Evolutionary conservation across 2,888 invertebrate species (phyloP).

Genomic region (Enchytraeus crypticus): DNA sequence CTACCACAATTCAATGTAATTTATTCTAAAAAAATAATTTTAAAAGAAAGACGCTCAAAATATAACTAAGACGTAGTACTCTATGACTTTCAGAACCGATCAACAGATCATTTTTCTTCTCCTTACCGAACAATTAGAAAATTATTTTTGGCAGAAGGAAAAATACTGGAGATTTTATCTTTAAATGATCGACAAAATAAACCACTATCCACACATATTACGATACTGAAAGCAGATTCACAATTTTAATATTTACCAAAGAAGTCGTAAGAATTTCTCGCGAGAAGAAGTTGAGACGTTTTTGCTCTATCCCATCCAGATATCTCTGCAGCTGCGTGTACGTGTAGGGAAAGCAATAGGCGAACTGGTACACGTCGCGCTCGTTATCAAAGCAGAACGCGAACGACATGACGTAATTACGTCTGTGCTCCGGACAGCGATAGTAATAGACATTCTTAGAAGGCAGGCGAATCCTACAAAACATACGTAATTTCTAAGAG

Average conservation of each 20-base stretch:
- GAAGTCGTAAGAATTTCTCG: constrained; percentile 56
- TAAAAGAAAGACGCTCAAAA: too few species aligned
- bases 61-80: too few species aligned
- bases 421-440: constrained; percentile 71
- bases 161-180: too few species aligned
- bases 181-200: too few species aligned
- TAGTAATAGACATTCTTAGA: constrained; percentile 82
- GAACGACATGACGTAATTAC: constrained; percentile 83
- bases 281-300: constrained; percentile 56
- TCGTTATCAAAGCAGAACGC: constrained; percentile 89
- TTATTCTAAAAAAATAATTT: too few species aligned
- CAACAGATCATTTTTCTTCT: too few species aligned
- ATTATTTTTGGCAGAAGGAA: too few species aligned
- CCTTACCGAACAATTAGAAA: too few species aligned
- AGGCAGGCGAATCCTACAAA: constrained; percentile 48
- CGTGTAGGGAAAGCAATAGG: constrained; percentile 88
- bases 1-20: too few species aligned
- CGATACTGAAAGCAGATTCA: too few species aligned
- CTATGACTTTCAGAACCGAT: too few species aligned
- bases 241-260: constrained; percentile 36
- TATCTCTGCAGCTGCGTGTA: constrained; percentile 81
- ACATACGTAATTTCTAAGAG: not conserved
- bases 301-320: constrained; percentile 64
- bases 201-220: not conserved
- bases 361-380: constrained; percentile 85